Conservation (phyloP, 2,888 invertebrate species). For the Drosophila mettleri region DNA sequence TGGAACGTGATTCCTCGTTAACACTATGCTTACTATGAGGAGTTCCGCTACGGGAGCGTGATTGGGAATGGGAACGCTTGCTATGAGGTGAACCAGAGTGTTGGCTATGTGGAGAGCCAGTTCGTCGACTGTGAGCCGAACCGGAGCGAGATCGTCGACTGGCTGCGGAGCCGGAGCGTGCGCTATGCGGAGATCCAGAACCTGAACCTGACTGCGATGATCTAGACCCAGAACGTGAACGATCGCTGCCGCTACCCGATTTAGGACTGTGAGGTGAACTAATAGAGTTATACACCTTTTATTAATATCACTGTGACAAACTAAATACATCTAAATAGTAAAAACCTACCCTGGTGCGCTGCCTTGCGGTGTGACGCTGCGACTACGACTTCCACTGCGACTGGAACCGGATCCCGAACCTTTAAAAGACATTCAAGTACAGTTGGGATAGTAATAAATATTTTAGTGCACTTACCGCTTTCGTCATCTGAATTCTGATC, state of each 20-base stretch:
- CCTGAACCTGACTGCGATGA: constrained; percentile 62
- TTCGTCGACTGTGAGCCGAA: constrained; percentile 50
- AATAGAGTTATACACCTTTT: neutral
- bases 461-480: constrained; percentile 64
- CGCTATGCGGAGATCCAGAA: constrained; percentile 64
- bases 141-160: constrained; percentile 57
- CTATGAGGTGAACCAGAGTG: constrained; percentile 63
- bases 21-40: constrained; percentile 59
- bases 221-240: constrained; percentile 76
- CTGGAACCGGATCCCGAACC: constrained; percentile 83
- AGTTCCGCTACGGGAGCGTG: constrained; percentile 67
- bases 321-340: neutral
- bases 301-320: neutral
- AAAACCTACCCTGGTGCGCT: constrained; percentile 64
- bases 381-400: constrained; percentile 77
- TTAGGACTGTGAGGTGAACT: constrained; percentile 75
- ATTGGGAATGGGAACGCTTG: constrained; percentile 55
- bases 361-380: constrained; percentile 79
- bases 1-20: constrained; percentile 85
- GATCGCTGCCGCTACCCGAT: constrained; percentile 77
- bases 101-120: constrained; percentile 45
- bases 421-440: constrained; percentile 30
- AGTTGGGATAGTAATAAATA: constrained; percentile 1
- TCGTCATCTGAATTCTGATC: constrained; percentile 71
- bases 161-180: constrained; percentile 19